A percentile compares a stretch with the other conserved stretches of the same genome.
phyloP scores from a whole-genome alignment of 2,113 vertebrate species.

The Xerus inauris region DNA sequence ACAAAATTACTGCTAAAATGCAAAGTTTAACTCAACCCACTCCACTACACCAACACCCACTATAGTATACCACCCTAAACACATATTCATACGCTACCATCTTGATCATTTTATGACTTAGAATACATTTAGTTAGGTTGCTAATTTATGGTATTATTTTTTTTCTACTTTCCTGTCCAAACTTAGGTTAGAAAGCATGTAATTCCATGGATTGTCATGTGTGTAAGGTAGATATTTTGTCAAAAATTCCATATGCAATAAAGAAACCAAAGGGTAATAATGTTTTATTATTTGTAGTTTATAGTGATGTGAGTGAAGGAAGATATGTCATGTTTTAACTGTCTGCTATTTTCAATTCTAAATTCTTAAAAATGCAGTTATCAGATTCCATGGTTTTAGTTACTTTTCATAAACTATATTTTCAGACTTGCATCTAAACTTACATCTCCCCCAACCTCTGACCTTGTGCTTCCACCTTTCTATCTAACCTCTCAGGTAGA shows the following conservation, averaged over 20 bases:
- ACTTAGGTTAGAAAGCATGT: not conserved
- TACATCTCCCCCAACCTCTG: accelerated
- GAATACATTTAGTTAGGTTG: not conserved
- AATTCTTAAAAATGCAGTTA: not conserved
- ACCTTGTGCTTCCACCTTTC: not conserved
- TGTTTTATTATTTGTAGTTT: constrained; percentile 13
- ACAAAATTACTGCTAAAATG: not conserved
- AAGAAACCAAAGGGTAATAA: not conserved
- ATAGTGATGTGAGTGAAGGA: not conserved
- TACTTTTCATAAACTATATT: not conserved
- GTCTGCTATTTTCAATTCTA: not conserved
- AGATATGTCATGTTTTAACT: not conserved
- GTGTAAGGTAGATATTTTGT: not conserved
- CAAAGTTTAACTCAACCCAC: not conserved
- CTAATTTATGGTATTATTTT: not conserved
- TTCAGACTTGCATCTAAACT: not conserved
- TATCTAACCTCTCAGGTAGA: not conserved
- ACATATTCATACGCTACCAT: not conserved
- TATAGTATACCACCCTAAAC: not conserved
- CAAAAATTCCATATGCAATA: not conserved
- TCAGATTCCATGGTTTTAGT: not conserved
- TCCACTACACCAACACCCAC: accelerated
- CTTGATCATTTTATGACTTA: not conserved
- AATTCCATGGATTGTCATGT: not conserved
- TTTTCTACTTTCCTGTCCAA: not conserved